phyloP scores from a whole-genome alignment of 2,888 invertebrate genomes.

The Dascillus cervinus region DNA sequence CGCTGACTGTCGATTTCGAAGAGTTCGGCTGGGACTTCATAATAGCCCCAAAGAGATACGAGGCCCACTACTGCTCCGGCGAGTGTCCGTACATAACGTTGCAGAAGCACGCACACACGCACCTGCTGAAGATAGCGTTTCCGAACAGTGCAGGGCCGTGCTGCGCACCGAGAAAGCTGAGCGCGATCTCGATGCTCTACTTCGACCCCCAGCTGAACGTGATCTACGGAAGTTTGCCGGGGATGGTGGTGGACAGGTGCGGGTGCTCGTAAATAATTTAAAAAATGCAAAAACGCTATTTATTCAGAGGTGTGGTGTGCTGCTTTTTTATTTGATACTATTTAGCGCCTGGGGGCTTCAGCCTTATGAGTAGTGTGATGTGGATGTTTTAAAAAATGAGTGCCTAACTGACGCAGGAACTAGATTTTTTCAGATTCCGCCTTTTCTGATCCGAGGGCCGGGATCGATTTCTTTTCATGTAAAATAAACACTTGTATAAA shows the following conservation, averaged over 20 bases:
- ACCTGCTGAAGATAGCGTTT: slow-evolving; percentile 74
- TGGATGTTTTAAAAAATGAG: too few species aligned
- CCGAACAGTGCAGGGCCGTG: slow-evolving; percentile 78
- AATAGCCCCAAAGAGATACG: slow-evolving; percentile 89
- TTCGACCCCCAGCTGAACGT: slow-evolving; percentile 84
- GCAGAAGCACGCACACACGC: slow-evolving; percentile 81
- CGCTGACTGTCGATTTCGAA: slow-evolving; percentile 87
- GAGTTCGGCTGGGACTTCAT: slow-evolving; percentile 98
- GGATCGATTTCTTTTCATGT: too few species aligned
- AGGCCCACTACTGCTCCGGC: slow-evolving; percentile 93
- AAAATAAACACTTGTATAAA: slow-evolving; percentile 16
- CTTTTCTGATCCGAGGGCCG: too few species aligned
- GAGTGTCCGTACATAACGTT: slow-evolving; percentile 86
- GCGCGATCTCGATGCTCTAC: slow-evolving; percentile 84
- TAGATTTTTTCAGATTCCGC: too few species aligned
- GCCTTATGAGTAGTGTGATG: too few species aligned
- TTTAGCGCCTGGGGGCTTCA: too few species aligned
- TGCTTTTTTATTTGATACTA: too few species aligned
- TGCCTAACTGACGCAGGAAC: too few species aligned
- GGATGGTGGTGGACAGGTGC: slow-evolving; percentile 91
- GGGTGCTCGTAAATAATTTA: slow-evolving; percentile 67
- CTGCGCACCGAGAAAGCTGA: slow-evolving; percentile 85
- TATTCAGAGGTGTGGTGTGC: not conserved
- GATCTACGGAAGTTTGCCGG: slow-evolving; percentile 79
- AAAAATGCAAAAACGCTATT: not conserved